Percentiles rank a stretch among this genome's conserved stretches.
Evolutionary conservation across 1,140 invertebrate species (phyloP).

Genomic region (Gonioctena quinquepunctata): DNA sequence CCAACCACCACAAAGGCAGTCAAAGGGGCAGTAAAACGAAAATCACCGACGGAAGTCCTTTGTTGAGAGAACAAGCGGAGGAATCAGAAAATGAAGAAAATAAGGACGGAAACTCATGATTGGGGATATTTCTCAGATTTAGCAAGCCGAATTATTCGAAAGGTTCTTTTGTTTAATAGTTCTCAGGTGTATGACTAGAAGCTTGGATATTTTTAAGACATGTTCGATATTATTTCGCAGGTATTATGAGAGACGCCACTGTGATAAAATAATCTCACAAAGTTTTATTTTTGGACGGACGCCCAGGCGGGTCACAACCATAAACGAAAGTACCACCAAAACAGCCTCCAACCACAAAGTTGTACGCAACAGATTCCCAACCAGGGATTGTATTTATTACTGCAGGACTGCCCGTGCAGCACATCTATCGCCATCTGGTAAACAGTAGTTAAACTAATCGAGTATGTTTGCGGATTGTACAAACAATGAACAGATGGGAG

Average conservation of each 20-base stretch:
- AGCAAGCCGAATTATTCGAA: neutral
- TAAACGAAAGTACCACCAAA: no score
- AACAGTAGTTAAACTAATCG: no score
- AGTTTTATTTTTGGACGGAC: no score
- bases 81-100: conserved; percentile 58
- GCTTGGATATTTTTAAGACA: neutral
- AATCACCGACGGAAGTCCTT: conserved; percentile 64
- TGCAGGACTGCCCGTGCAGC: no score
- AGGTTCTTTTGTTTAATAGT: neutral
- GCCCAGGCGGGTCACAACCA: no score
- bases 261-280: no score
- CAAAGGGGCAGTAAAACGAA: conserved; percentile 59
- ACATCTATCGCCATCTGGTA: no score
- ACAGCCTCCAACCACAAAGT: no score
- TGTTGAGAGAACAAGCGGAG: conserved; percentile 54
- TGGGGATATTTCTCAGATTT: neutral
- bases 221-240: neutral
- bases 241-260: neutral
- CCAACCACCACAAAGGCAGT: conserved; percentile 54
- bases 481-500: no score
- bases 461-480: no score
- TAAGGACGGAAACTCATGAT: conserved; percentile 41
- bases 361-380: no score
- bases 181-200: neutral
- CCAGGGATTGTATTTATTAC: no score